A percentile compares a stretch with the other conserved stretches of the same genome.
These are phyloP conservation scores for Xiphorhynchus erythropygius DNA, from an alignment of 2,797 vertebrate species.

Conservation along the genomic window DNA sequence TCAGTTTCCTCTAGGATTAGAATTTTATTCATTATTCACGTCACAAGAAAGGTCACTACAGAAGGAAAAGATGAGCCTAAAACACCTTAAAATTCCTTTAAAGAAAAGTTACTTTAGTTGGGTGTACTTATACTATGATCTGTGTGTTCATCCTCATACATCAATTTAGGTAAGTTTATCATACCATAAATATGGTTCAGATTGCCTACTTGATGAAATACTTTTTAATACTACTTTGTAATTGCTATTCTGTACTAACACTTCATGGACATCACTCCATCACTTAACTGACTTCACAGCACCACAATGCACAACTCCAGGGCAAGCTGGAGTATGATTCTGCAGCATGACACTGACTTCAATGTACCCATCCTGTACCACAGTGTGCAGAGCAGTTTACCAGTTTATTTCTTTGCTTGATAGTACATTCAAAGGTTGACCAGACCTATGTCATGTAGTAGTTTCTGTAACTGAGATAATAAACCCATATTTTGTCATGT, in stretches of 20 bases:
- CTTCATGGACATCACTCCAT: neutral
- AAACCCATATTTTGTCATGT: neutral
- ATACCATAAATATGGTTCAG: neutral
- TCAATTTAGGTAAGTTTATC: neutral
- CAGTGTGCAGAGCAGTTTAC: fast-evolving
- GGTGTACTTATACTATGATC: neutral
- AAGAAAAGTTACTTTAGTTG: neutral
- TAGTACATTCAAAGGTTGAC: neutral
- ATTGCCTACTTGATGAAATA: neutral
- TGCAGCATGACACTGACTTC: neutral
- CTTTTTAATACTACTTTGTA: neutral
- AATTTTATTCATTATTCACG: neutral
- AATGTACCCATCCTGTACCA: neutral
- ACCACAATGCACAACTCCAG: neutral
- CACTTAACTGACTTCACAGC: neutral
- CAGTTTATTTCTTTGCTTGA: neutral
- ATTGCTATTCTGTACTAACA: neutral
- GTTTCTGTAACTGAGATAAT: neutral
- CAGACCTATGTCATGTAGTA: neutral
- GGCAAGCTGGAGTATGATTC: neutral
- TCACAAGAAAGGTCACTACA: neutral
- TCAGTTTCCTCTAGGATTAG: neutral
- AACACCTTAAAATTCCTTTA: neutral
- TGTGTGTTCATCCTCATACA: neutral
- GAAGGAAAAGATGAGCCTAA: neutral